phyloP scores from a whole-genome alignment of 2,888 invertebrate species.

The Anoncus sp. region DNA sequence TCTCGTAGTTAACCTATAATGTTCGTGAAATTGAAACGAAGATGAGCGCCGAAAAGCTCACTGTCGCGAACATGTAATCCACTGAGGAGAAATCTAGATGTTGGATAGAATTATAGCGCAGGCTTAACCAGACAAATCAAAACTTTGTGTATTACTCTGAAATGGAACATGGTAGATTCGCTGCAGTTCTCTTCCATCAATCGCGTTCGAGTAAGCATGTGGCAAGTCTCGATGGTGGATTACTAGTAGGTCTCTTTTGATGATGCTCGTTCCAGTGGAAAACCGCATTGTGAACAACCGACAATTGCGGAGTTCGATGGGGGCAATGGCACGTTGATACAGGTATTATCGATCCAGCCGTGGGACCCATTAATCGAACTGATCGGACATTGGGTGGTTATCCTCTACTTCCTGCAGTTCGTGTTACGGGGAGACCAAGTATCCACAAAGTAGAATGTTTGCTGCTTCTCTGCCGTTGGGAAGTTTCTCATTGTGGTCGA shows the following conservation, averaged over 20 bases:
- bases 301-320: background rate
- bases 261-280: slow-evolving; percentile 22
- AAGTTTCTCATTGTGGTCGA: slow-evolving; percentile 54
- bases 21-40: slow-evolving; percentile 10
- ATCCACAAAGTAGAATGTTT: slow-evolving; percentile 29
- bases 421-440: slow-evolving; percentile 10
- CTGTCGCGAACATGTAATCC: background rate
- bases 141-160: slow-evolving; percentile 1
- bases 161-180: background rate
- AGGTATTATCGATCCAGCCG: slow-evolving; percentile 15
- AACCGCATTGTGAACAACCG: slow-evolving; percentile 30
- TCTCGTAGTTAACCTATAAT: background rate
- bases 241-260: slow-evolving; percentile 30
- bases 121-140: background rate
- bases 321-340: background rate
- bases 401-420: slow-evolving; percentile 35
- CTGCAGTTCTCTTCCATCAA: background rate
- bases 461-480: slow-evolving; percentile 2
- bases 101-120: background rate
- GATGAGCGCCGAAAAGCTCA: background rate
- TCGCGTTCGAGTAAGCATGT: background rate
- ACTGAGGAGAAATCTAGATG: background rate
- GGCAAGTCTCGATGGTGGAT: slow-evolving; percentile 2
- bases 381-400: slow-evolving; percentile 32
- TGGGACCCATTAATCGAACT: slow-evolving; percentile 33